phyloP scores from a whole-genome alignment of 1,140 invertebrate genomes.

The Achatina immaculata region DNA sequence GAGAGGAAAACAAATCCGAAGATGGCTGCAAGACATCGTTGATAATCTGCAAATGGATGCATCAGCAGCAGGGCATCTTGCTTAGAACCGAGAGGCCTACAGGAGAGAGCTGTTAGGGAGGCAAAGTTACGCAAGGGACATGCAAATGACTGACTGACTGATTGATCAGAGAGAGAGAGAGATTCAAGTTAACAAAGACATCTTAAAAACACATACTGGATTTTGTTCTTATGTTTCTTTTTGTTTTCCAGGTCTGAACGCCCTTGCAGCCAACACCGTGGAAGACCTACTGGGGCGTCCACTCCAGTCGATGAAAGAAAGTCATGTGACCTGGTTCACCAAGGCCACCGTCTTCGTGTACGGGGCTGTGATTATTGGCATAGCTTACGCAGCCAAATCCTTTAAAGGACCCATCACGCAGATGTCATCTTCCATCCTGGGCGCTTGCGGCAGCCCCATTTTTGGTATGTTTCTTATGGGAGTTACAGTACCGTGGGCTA shows the following conservation, averaged over 20 bases:
- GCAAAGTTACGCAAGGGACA: too few relatives aligned
- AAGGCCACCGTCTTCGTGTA: constrained; percentile 70
- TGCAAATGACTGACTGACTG: too few relatives aligned
- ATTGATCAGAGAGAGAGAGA: too few relatives aligned
- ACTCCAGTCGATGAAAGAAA: constrained; percentile 79
- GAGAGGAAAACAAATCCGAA: too few relatives aligned
- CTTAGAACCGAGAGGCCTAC: too few relatives aligned
- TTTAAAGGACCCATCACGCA: constrained; percentile 84
- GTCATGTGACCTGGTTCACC: constrained; percentile 80
- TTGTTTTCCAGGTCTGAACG: constrained; percentile 85
- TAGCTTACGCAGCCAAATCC: constrained; percentile 79
- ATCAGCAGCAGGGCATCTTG: too few relatives aligned
- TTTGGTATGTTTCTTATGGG: constrained; percentile 75
- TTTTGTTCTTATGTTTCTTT: too few relatives aligned
- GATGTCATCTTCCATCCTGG: constrained; percentile 79
- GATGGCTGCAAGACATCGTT: too few relatives aligned
- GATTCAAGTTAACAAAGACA: too few relatives aligned
- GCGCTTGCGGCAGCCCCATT: constrained; percentile 83
- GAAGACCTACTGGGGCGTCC: constrained; percentile 85
- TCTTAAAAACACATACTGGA: too few relatives aligned
- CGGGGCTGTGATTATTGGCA: not conserved
- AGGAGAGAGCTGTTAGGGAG: too few relatives aligned
- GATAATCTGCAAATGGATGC: too few relatives aligned
- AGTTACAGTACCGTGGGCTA: constrained; percentile 85
- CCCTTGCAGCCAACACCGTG: constrained; percentile 88